Percentiles rank a stretch among this genome's conserved stretches.
phyloP scores from a whole-genome alignment of 1,140 invertebrate species.

The Heliconius eleuchia region DNA sequence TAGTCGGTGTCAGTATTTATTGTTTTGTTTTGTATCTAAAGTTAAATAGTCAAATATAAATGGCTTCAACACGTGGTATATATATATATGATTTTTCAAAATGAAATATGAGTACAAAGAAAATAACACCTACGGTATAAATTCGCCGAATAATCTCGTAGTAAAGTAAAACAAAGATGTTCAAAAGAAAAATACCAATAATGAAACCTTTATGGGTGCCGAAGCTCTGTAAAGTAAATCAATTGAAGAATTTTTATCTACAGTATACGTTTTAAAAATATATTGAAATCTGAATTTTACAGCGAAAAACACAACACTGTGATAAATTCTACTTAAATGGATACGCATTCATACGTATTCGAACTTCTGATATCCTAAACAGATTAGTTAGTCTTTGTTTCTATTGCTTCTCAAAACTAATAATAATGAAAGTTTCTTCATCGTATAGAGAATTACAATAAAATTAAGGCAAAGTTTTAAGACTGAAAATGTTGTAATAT shows the following conservation, averaged over 20 bases:
- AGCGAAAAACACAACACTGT: neutral
- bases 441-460: neutral
- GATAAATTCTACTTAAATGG: neutral
- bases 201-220: neutral
- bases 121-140: neutral
- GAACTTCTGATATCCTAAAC: neutral
- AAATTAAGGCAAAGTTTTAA: neutral
- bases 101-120: neutral
- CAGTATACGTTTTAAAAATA: neutral
- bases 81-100: neutral
- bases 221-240: neutral
- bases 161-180: constrained; percentile 5
- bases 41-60: neutral
- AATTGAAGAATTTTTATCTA: constrained; percentile 7
- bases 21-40: constrained; percentile 10
- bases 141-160: neutral
- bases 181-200: constrained; percentile 5
- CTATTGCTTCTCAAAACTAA: neutral
- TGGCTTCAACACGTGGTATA: too few species aligned
- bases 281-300: neutral
- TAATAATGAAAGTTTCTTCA: neutral
- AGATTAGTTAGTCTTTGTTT: neutral
- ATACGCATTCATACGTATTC: neutral
- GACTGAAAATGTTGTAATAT: constrained; percentile 8
- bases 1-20: constrained; percentile 15